phyloP scores from a whole-genome alignment of 1,140 invertebrate genomes.

The Drosophila albomicans region DNA sequence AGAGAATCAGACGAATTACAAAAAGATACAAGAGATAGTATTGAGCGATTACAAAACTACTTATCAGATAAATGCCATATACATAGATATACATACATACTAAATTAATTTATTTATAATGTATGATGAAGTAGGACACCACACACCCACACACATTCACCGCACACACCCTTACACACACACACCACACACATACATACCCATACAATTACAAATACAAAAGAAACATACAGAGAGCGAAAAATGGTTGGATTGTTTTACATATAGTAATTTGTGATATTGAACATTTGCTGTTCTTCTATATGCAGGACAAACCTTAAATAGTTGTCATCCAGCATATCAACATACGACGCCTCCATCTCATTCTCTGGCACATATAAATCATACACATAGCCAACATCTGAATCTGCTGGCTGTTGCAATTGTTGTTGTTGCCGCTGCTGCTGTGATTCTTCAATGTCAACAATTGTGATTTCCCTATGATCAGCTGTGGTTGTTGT shows the following conservation, averaged over 20 bases:
- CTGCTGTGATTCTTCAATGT: slow-evolving; percentile 64
- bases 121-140: not conserved
- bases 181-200: slow-evolving; percentile 6
- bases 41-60: slow-evolving; percentile 40
- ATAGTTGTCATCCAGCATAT: slow-evolving; percentile 83
- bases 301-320: slow-evolving; percentile 83
- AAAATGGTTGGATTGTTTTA: slow-evolving; percentile 41
- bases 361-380: slow-evolving; percentile 82
- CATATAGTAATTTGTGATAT: slow-evolving; percentile 75
- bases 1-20: slow-evolving; percentile 70
- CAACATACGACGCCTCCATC: slow-evolving; percentile 72
- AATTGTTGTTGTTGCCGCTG: slow-evolving; percentile 9
- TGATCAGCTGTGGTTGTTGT: not conserved
- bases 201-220: not conserved
- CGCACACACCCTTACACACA: no score
- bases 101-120: not conserved
- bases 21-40: slow-evolving; percentile 49
- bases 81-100: not conserved
- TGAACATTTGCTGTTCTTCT: slow-evolving; percentile 77
- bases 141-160: not conserved
- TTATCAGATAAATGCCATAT: slow-evolving; percentile 6
- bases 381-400: slow-evolving; percentile 83
- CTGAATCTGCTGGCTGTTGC: slow-evolving; percentile 72
- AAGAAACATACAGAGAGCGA: slow-evolving; percentile 11
- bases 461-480: slow-evolving; percentile 62